These are phyloP conservation scores for Perca schrenkii DNA, from an alignment of 2,113 vertebrate species.

Conservation along the genomic window DNA sequence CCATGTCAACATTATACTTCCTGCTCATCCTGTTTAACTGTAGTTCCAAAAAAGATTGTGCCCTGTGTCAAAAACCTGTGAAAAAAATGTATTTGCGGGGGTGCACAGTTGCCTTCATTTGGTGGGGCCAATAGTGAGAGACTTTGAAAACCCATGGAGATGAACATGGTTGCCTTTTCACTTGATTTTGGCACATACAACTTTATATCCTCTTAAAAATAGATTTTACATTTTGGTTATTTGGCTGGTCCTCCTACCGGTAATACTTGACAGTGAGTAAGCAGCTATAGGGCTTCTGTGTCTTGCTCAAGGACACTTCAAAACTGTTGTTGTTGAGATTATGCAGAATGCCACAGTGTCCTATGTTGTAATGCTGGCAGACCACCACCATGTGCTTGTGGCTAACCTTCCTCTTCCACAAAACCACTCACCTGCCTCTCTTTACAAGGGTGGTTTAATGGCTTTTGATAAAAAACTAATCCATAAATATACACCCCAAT, in stretches of 20 bases:
- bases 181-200: not conserved
- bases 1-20: not conserved
- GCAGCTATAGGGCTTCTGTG: not conserved
- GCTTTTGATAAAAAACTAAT: conserved; percentile 40
- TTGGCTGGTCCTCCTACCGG: not conserved
- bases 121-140: not conserved
- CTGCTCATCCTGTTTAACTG: no score
- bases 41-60: not conserved
- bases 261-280: not conserved
- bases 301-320: conserved; percentile 24
- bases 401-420: conserved; percentile 33
- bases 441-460: conserved; percentile 49
- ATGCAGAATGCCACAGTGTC: conserved; percentile 9
- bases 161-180: not conserved
- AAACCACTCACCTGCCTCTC: conserved; percentile 41
- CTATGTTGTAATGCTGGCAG: conserved; percentile 7
- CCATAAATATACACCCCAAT: conserved; percentile 38
- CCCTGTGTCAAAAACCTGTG: not conserved
- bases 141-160: not conserved
- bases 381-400: not conserved
- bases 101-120: no score
- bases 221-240: not conserved
- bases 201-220: not conserved
- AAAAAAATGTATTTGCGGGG: no score
- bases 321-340: not conserved